These are phyloP conservation scores for Drosophila flavopinicola DNA, from an alignment of 2,888 invertebrate species.

Conservation along the genomic window DNA sequence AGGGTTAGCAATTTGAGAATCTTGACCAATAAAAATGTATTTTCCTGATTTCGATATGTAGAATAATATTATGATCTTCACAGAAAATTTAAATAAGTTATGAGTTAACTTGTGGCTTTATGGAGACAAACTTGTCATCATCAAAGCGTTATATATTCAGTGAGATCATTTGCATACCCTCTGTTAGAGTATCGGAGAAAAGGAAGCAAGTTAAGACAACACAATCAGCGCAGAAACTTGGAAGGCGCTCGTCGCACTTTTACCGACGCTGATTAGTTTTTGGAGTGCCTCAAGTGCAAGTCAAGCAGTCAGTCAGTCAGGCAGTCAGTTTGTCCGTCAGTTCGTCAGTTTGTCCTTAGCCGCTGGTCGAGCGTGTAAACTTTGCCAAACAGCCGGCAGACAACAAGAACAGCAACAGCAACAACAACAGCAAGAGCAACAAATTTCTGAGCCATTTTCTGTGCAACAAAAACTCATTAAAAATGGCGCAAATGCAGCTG, in stretches of 20 bases:
- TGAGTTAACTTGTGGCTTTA: too few relatives aligned
- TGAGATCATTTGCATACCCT: not conserved
- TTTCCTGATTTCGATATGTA: too few relatives aligned
- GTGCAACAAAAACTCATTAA: slow-evolving; percentile 72
- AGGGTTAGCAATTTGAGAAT: too few relatives aligned
- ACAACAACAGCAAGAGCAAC: slow-evolving; percentile 21
- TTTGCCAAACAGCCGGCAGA: slow-evolving; percentile 47
- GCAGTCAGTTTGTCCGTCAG: slow-evolving; percentile 39
- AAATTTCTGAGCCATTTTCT: slow-evolving; percentile 30
- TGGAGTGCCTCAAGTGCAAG: slow-evolving; percentile 71
- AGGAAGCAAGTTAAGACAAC: slow-evolving; percentile 12
- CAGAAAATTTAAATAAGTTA: too few relatives aligned
- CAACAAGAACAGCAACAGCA: slow-evolving; percentile 26
- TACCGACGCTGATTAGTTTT: slow-evolving; percentile 74
- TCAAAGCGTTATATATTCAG: not conserved
- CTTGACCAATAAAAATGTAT: too few relatives aligned
- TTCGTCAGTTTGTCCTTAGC: slow-evolving; percentile 33
- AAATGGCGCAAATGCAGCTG: slow-evolving; percentile 67
- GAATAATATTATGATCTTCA: too few relatives aligned
- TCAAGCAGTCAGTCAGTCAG: slow-evolving; percentile 39
- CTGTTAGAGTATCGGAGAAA: not conserved
- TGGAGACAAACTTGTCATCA: not conserved
- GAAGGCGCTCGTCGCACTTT: slow-evolving; percentile 44
- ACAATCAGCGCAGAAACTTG: slow-evolving; percentile 53
- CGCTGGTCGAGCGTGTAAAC: slow-evolving; percentile 61